These are phyloP conservation scores for Zaprionus vittiger DNA, from an alignment of 1,140 invertebrate genomes.

Conservation along the genomic window DNA sequence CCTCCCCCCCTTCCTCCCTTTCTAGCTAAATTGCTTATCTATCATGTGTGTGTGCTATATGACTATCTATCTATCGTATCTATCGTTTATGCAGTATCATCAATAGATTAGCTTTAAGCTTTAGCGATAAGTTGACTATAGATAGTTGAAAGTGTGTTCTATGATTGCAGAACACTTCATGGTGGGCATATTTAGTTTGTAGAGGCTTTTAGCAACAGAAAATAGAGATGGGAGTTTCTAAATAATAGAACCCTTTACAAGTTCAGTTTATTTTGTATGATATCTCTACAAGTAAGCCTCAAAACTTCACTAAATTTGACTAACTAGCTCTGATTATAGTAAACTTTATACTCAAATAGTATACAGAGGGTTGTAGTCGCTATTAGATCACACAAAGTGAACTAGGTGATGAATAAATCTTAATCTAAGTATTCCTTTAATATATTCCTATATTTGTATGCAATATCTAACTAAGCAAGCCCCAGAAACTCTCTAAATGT, in stretches of 20 bases:
- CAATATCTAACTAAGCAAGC: no score
- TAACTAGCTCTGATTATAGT: no score
- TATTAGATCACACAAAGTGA: no score
- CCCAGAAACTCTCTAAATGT: no score
- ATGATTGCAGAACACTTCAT: neutral
- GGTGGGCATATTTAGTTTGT: neutral
- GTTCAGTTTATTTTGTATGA: neutral
- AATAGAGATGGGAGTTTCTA: no score
- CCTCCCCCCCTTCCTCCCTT: neutral
- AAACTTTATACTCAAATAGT: no score
- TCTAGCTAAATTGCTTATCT: conserved; percentile 1
- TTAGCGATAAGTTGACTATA: neutral
- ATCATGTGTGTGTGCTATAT: neutral
- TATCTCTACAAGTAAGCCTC: neutral
- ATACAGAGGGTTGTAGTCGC: no score
- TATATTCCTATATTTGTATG: no score
- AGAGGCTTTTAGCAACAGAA: no score
- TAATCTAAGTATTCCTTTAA: no score
- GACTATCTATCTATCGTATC: neutral
- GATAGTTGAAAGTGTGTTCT: neutral
- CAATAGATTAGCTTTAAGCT: conserved; percentile 7
- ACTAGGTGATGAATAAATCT: no score
- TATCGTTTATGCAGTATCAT: conserved; percentile 1
- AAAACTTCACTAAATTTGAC: neutral
- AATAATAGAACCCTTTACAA: no score